These are phyloP conservation scores for Gallinago nigripennis DNA, from an alignment of 2,797 vertebrate genomes.

Conservation along the genomic window DNA sequence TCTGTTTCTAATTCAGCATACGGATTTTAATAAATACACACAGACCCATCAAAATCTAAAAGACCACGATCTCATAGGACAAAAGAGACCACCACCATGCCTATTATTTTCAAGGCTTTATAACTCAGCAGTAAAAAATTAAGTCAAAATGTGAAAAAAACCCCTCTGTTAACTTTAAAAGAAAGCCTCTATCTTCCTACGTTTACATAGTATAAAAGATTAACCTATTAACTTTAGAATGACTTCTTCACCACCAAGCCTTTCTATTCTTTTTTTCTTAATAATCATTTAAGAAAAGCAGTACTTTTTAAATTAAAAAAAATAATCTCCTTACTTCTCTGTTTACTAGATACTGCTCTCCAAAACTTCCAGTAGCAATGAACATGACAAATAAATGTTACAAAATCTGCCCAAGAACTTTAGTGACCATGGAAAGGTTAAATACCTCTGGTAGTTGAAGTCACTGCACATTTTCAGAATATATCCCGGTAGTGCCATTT, in stretches of 20 bases:
- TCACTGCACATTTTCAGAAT: neutral
- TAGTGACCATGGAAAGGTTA: neutral
- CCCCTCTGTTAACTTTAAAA: neutral
- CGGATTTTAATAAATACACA: neutral
- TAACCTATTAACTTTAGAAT: neutral
- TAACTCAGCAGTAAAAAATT: neutral
- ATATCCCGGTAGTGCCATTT: neutral
- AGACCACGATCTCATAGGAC: neutral
- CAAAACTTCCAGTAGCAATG: neutral
- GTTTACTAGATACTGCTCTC: neutral
- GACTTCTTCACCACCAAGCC: neutral
- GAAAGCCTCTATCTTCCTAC: neutral
- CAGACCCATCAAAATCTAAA: neutral
- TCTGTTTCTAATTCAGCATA: slow-evolving; percentile 32
- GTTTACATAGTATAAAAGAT: neutral
- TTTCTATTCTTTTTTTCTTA: neutral
- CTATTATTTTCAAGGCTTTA: neutral
- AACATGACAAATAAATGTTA: neutral
- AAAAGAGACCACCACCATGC: neutral
- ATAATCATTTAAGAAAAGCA: neutral
- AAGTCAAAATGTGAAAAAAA: slow-evolving; percentile 22
- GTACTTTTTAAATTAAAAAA: neutral
- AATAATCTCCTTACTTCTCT: neutral
- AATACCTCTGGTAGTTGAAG: neutral
- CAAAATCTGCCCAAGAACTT: neutral